phyloP scores from a whole-genome alignment of 2,113 vertebrate genomes.

The Ramphastos sulfuratus region DNA sequence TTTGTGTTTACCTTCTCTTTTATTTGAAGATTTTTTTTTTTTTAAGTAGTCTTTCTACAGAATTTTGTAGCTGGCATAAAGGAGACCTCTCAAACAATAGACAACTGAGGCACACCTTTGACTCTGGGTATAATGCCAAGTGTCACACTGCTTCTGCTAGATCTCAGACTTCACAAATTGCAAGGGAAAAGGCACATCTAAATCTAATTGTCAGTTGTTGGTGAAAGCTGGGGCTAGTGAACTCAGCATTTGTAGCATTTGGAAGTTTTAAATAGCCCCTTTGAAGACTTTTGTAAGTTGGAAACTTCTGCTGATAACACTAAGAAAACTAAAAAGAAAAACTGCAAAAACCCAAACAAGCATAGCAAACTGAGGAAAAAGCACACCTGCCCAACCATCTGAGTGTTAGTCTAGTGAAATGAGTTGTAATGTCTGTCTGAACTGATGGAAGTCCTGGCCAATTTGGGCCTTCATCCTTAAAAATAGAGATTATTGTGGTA shows the following conservation, averaged over 20 bases:
- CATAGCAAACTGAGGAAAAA: accelerated
- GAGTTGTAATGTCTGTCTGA: not conserved
- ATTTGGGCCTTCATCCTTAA: not conserved
- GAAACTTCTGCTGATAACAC: not conserved
- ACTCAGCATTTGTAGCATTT: not conserved
- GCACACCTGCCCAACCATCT: not conserved
- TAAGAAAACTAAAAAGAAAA: not conserved
- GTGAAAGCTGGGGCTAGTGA: not conserved
- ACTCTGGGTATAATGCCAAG: not conserved
- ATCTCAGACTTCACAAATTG: not conserved
- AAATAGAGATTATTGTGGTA: not conserved
- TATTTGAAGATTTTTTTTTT: not conserved
- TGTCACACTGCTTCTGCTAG: not conserved
- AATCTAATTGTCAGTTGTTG: not conserved
- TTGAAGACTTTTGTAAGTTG: not conserved
- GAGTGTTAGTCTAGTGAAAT: not conserved
- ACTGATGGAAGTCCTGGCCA: not conserved
- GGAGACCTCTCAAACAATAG: accelerated
- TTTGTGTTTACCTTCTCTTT: not conserved
- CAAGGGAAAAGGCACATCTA: not conserved
- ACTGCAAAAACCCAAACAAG: not conserved
- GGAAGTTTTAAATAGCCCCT: not conserved
- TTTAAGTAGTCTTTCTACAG: not conserved
- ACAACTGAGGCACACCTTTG: not conserved
- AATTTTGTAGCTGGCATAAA: not conserved